Conservation (phyloP, 2,888 invertebrate genomes). For the Idaea straminata region DNA sequence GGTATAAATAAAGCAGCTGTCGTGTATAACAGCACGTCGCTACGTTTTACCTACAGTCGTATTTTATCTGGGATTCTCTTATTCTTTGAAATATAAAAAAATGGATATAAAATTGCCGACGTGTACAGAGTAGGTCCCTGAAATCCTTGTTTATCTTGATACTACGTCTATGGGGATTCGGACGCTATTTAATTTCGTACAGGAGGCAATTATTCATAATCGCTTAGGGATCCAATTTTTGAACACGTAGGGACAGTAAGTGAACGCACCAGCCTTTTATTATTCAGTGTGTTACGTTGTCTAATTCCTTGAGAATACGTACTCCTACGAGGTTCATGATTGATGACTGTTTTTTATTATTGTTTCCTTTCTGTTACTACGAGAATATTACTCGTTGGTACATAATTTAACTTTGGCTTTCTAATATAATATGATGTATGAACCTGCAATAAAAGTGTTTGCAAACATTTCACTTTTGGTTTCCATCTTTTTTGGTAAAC, state of each 20-base stretch:
- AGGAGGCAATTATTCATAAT: constrained; percentile 13
- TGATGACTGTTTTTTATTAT: constrained; percentile 11
- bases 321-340: constrained; percentile 12
- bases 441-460: background rate
- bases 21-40: constrained; percentile 74
- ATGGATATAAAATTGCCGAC: constrained; percentile 43
- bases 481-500: background rate
- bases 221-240: constrained; percentile 5
- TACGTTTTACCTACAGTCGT: constrained; percentile 60
- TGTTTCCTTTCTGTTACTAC: constrained; percentile 2
- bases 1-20: constrained; percentile 74
- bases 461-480: background rate
- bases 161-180: constrained; percentile 23
- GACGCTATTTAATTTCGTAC: constrained; percentile 22
- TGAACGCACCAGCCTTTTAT: constrained; percentile 12
- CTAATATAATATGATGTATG: background rate
- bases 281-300: constrained; percentile 12
- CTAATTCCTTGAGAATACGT: constrained; percentile 5
- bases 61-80: constrained; percentile 73
- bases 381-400: background rate
- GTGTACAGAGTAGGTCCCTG: constrained; percentile 7
- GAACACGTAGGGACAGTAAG: constrained; percentile 6
- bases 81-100: constrained; percentile 65
- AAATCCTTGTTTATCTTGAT: background rate
- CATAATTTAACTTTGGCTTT: constrained; percentile 1